Evolutionary conservation across 1,140 invertebrate species (phyloP), one percentile per base, ranked within the genome.

Genomic region (Colletes gigas): DNA sequence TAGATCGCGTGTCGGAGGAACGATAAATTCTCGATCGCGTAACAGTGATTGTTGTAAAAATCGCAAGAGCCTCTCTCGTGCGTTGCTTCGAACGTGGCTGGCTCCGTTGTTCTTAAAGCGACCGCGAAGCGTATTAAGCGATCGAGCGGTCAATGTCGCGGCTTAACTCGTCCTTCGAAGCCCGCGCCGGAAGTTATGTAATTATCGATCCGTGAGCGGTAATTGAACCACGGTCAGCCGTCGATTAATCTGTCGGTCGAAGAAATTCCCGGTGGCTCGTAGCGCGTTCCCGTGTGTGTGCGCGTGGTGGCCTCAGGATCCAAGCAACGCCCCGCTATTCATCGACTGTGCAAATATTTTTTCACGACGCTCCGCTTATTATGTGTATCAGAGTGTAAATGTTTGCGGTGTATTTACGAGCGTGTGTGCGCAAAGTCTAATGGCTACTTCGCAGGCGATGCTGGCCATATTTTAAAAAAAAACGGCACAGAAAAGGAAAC

Each of bases 81-180:
- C 30, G 30, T 30, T 30, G 30, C 30, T 30, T 30, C 30, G 30
- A 30, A 30, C 30, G 30, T 30, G 30, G 30, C 30, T 30, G 30
- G 30, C 30, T 30, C 30, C 30, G 2, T 30, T 19, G 0, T 72
- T 67, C 44, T 19, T 68, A 65, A 85, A 70, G 70, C 54, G 75
- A 44, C 60, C 39, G 84, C 59, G 67, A 57, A 50, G 9, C 62
- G 59, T 50, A 78, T 86, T 83, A 72, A 86, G 19, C 39, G 68
- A 86, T 86, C 60, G 76, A 75, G 44, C 84, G 84, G 81, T 86
- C 84, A 86, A 80, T 83, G 84, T 83, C 85, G 84, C 55, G 69
- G 52, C 55, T 47, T 69, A 19, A 63, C 63, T 62, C 55, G 59
- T 69, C 50, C 79, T 86, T 78, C 66, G 47, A 73, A 59, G 55